Conservation (phyloP, 2,113 vertebrate genomes). For the Hassar affinis region DNA sequence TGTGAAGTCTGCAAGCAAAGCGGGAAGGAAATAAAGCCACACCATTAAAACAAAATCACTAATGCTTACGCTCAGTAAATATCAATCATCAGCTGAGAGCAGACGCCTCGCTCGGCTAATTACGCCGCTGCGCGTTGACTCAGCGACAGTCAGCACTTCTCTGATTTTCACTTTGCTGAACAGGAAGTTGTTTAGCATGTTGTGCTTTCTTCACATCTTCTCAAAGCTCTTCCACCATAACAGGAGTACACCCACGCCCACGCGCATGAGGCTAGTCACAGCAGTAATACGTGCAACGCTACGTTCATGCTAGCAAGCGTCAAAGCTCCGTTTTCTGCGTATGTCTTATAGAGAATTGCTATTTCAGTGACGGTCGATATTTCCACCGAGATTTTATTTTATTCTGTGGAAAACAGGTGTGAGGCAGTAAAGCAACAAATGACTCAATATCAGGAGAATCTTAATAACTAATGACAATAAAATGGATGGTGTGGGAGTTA, state of each 20-base stretch:
- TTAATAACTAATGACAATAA: neutral
- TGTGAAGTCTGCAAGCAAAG: slow-evolving; percentile 2
- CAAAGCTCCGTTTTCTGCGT: neutral
- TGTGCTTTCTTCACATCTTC: slow-evolving; percentile 25
- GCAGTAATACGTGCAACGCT: neutral
- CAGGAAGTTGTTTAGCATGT: slow-evolving; percentile 23
- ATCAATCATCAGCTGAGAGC: slow-evolving; percentile 32
- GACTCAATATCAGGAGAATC: neutral
- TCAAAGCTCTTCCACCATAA: neutral
- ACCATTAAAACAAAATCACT: slow-evolving; percentile 16
- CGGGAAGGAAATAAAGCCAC: slow-evolving; percentile 8
- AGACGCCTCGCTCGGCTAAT: slow-evolving; percentile 26
- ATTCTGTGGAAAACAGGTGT: neutral
- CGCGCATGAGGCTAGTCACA: neutral
- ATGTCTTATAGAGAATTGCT: neutral
- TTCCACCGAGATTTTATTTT: neutral
- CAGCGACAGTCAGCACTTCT: slow-evolving; percentile 38
- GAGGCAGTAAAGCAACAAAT: neutral
- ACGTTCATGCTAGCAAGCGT: neutral
- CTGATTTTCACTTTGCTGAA: slow-evolving; percentile 47
- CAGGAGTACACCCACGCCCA: slow-evolving; percentile 10
- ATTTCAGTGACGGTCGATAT: neutral
- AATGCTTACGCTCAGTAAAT: slow-evolving; percentile 31
- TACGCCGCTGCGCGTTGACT: slow-evolving; percentile 46
- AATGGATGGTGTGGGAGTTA: no score